phyloP scores from a whole-genome alignment of 2,797 vertebrate genomes.

The Monodelphis domestica region DNA sequence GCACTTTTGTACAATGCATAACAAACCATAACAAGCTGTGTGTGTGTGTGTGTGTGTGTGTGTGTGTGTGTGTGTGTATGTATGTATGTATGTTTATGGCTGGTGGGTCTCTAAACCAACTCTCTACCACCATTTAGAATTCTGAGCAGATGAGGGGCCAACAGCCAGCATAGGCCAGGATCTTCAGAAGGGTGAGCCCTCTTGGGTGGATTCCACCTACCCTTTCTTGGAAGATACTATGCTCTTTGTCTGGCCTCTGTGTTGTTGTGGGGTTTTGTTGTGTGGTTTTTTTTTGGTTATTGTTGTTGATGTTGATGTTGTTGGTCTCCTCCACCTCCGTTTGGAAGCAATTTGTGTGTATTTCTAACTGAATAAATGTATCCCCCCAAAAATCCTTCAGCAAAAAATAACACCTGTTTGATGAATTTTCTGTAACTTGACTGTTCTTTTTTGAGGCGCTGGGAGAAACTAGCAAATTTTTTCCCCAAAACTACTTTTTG shows the following conservation, averaged over 20 bases:
- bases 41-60: too few species aligned
- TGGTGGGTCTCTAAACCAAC: conserved; percentile 68
- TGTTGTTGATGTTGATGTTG: background rate
- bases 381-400: too few species aligned
- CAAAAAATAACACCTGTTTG: conserved; percentile 88
- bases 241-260: conserved; percentile 82
- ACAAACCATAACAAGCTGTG: conserved; percentile 82
- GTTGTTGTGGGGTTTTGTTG: conserved; percentile 67
- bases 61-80: too few species aligned
- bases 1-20: conserved; percentile 85
- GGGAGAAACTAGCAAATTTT: conserved; percentile 95
- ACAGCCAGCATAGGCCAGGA: conserved; percentile 22
- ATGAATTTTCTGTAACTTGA: conserved; percentile 90
- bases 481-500: conserved; percentile 94
- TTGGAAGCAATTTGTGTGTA: conserved; percentile 85
- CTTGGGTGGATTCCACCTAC: conserved; percentile 77
- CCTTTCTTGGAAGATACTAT: conserved; percentile 82
- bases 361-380: conserved; percentile 87
- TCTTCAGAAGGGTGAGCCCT: conserved; percentile 19
- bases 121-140: conserved; percentile 76
- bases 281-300: too few species aligned
- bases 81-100: conserved; percentile 67
- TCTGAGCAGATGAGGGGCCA: conserved; percentile 68
- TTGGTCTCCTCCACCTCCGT: conserved; percentile 56
- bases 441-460: conserved; percentile 97